Evolutionary conservation across 2,888 invertebrate species (phyloP).

Genomic region (Monochamus alternatus): DNA sequence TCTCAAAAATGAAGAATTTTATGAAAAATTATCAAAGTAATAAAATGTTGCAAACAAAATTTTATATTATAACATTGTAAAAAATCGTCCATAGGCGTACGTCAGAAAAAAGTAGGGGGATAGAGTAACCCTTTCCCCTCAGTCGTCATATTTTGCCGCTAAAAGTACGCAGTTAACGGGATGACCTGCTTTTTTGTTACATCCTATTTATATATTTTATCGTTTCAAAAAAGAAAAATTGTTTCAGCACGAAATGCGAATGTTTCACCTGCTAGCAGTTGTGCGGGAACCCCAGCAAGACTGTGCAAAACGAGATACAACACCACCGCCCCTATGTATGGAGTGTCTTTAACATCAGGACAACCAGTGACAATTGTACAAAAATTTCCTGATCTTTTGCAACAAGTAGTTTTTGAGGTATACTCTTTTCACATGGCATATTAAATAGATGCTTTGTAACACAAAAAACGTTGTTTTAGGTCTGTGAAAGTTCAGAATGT

Average conservation of each 20-base stretch:
- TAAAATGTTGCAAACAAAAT: too few species aligned
- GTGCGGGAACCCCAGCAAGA: constrained; percentile 79
- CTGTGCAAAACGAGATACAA: constrained; percentile 92
- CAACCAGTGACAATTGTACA: constrained; percentile 95
- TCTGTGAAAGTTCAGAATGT: constrained; percentile 83
- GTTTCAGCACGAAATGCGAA: constrained; percentile 62
- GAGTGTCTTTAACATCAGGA: constrained; percentile 93
- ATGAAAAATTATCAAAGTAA: too few species aligned
- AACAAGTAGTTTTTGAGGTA: constrained; percentile 95
- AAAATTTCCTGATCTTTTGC: constrained; percentile 92
- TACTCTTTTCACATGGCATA: neutral
- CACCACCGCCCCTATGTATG: constrained; percentile 95
- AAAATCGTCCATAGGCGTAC: too few species aligned
- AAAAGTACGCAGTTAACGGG: too few species aligned
- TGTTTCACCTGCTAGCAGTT: constrained; percentile 69
- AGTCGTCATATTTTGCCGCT: too few species aligned
- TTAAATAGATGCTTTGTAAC: neutral
- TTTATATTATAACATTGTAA: too few species aligned
- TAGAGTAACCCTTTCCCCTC: too few species aligned
- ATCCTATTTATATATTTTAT: too few species aligned
- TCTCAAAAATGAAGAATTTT: too few species aligned
- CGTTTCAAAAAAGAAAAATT: neutral
- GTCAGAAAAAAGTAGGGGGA: too few species aligned
- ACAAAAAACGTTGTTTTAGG: constrained; percentile 73
- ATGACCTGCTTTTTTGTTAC: too few species aligned